phyloP scores from a whole-genome alignment of 2,113 vertebrate species.

The Laterallus jamaicensis region DNA sequence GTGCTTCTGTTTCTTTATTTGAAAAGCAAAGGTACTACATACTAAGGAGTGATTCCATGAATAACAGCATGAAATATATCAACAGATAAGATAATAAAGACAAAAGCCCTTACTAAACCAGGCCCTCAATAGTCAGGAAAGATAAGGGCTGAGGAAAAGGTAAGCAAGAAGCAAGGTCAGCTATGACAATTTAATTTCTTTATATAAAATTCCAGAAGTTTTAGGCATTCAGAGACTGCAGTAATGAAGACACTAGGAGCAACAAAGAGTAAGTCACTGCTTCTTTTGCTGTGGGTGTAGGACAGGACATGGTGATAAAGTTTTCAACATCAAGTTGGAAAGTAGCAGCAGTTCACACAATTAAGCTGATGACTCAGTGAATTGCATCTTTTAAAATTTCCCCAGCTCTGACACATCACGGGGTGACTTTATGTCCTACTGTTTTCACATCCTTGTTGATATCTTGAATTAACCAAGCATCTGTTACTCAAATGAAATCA shows the following conservation, averaged over 20 bases:
- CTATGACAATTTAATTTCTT: not conserved
- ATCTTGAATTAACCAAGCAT: conserved; percentile 70
- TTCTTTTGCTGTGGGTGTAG: not conserved
- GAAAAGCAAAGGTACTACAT: not conserved
- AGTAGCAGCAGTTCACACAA: conserved; percentile 51
- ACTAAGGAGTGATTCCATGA: not conserved
- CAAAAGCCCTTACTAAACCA: not conserved
- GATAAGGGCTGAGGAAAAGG: not conserved
- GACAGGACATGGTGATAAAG: not conserved
- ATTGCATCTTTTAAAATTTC: conserved; percentile 56
- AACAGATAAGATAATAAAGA: not conserved
- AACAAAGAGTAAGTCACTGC: not conserved
- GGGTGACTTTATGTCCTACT: conserved; percentile 63
- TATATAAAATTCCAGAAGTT: not conserved
- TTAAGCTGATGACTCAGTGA: conserved; percentile 53
- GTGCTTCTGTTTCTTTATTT: not conserved
- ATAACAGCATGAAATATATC: not conserved
- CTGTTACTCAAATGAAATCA: conserved; percentile 62
- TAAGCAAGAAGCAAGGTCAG: not conserved
- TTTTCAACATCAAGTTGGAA: conserved; percentile 56
- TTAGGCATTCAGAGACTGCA: not conserved
- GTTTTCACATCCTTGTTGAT: conserved; percentile 68
- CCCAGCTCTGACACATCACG: conserved; percentile 51
- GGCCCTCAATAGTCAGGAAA: not conserved
- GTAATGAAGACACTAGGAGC: not conserved